Evolutionary conservation across 2,113 vertebrate species (phyloP).

Genomic region (Labeo rohita): DNA sequence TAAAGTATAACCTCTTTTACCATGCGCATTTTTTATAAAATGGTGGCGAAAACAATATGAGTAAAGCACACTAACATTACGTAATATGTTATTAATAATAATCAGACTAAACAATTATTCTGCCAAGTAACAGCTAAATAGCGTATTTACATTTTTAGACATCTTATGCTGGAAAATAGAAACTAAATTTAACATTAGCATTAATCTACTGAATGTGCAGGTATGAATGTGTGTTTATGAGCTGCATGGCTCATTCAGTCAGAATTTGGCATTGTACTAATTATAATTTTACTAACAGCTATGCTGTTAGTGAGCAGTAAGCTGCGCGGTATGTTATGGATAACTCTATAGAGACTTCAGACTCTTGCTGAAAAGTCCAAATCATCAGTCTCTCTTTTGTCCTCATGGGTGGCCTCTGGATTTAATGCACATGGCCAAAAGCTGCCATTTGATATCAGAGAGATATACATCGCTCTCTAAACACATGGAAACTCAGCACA

Average conservation of each 20-base stretch:
- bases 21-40: no score
- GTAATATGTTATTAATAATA: background rate
- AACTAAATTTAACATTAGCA: background rate
- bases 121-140: background rate
- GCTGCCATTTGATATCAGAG: slow-evolving; percentile 4
- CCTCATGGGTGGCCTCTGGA: slow-evolving; percentile 24
- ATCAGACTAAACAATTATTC: background rate
- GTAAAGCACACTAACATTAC: no score
- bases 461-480: background rate
- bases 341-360: slow-evolving; percentile 12
- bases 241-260: background rate
- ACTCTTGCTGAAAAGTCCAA: slow-evolving; percentile 9
- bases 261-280: background rate
- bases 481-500: background rate
- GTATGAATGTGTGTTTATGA: background rate
- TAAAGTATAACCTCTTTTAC: no score
- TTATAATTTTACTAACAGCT: background rate
- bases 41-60: no score
- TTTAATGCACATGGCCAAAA: slow-evolving; percentile 18
- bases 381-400: slow-evolving; percentile 16
- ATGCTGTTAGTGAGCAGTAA: background rate
- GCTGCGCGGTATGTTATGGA: background rate
- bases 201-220: background rate
- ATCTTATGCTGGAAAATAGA: background rate
- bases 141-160: background rate